Conservation (phyloP, 2,888 invertebrate species). For the Molorchus minor region DNA sequence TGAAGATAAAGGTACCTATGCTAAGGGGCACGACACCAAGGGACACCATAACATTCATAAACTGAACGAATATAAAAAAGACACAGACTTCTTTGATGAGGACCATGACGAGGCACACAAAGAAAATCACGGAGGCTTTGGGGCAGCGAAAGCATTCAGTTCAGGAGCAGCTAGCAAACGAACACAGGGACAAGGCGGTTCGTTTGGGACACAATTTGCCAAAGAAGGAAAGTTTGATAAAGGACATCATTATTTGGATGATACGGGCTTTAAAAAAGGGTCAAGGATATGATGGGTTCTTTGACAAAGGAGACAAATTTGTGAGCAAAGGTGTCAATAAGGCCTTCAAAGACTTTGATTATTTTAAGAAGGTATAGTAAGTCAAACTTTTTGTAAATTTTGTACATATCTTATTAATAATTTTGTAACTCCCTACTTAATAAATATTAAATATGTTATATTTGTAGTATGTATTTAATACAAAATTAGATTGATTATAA, state of each 20-base stretch:
- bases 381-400: too few species aligned
- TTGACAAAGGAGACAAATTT: slow-evolving; percentile 49
- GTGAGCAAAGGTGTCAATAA: slow-evolving; percentile 78
- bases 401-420: too few species aligned
- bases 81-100: slow-evolving; percentile 83
- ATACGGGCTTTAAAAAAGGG: slow-evolving; percentile 78
- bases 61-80: slow-evolving; percentile 81
- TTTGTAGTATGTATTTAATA: too few species aligned
- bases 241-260: slow-evolving; percentile 76
- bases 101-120: slow-evolving; percentile 79
- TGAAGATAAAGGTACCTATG: slow-evolving; percentile 75
- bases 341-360: slow-evolving; percentile 66
- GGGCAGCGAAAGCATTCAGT: slow-evolving; percentile 56
- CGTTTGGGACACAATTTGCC: slow-evolving; percentile 64
- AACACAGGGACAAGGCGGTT: slow-evolving; percentile 36
- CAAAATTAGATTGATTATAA: too few species aligned
- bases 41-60: slow-evolving; percentile 84
- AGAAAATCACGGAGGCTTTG: slow-evolving; percentile 78
- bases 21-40: slow-evolving; percentile 83
- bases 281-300: slow-evolving; percentile 62
- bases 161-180: slow-evolving; percentile 32
- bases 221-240: slow-evolving; percentile 79
- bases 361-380: slow-evolving; percentile 10
- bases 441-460: too few species aligned
- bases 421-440: too few species aligned